Percentiles rank a stretch among this genome's conserved stretches.
phyloP scores from a whole-genome alignment of 2,888 invertebrate species.

The Drosophila suboccidentalis region DNA sequence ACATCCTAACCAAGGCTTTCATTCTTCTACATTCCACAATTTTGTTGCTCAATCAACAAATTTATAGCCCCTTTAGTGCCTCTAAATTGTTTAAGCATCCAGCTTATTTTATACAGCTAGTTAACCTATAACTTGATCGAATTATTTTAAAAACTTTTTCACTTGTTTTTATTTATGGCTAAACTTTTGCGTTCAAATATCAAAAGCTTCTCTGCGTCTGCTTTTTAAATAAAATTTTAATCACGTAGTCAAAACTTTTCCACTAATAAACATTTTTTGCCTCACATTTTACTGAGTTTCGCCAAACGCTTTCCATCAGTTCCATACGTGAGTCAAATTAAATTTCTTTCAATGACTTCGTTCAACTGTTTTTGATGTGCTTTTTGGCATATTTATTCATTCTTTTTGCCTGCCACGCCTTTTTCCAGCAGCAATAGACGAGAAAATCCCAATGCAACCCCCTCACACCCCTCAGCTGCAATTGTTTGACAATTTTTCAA shows the following conservation, averaged over 20 bases:
- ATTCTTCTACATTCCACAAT: constrained; percentile 16
- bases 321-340: constrained; percentile 56
- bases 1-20: constrained; percentile 54
- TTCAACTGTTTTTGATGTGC: constrained; percentile 48
- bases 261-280: constrained; percentile 32
- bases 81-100: background rate
- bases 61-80: constrained; percentile 7
- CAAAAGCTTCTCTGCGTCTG: constrained; percentile 18
- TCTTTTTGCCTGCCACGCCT: constrained; percentile 29
- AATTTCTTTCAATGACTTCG: constrained; percentile 55
- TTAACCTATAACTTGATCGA: constrained; percentile 4
- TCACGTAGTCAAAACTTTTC: constrained; percentile 60
- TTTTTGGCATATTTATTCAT: constrained; percentile 36
- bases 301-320: background rate
- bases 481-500: constrained; percentile 82
- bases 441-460: constrained; percentile 20
- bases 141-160: constrained; percentile 16
- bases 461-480: constrained; percentile 45
- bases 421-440: constrained; percentile 3
- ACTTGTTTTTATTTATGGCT: constrained; percentile 19
- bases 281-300: constrained; percentile 2
- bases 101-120: background rate
- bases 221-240: constrained; percentile 37
- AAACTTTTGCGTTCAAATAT: constrained; percentile 24
- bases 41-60: constrained; percentile 3